These are phyloP conservation scores for Xestoiulus laeticollis DNA, from an alignment of 2,888 invertebrate species.

Conservation along the genomic window DNA sequence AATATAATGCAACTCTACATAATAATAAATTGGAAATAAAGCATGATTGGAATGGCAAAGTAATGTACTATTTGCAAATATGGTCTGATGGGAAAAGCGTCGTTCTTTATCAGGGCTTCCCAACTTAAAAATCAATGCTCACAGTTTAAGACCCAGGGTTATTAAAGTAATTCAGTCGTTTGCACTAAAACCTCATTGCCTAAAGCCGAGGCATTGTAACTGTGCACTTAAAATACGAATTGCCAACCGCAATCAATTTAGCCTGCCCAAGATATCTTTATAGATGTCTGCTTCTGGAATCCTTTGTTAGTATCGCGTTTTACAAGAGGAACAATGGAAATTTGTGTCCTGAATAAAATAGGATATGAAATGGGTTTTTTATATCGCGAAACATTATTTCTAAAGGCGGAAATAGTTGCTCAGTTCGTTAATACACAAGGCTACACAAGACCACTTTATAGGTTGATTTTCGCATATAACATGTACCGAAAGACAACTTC, in stretches of 20 bases:
- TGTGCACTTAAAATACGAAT: background rate
- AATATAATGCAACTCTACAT: too few relatives aligned
- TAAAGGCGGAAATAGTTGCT: background rate
- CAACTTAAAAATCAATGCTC: conserved; percentile 1
- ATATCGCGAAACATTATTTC: too few relatives aligned
- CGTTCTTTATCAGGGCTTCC: background rate
- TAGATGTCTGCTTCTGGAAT: background rate
- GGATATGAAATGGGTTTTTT: background rate
- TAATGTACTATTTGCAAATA: too few relatives aligned
- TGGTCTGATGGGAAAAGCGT: background rate
- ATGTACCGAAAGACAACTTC: background rate
- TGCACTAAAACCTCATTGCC: background rate
- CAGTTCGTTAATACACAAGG: background rate
- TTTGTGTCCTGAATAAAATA: background rate
- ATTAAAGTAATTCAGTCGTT: background rate
- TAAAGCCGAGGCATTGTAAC: background rate
- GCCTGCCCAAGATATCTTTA: background rate
- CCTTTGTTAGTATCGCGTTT: background rate
- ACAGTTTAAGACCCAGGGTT: background rate
- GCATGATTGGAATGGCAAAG: too few relatives aligned
- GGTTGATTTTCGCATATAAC: background rate
- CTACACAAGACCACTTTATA: background rate
- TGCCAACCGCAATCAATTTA: background rate
- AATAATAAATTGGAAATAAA: background rate
- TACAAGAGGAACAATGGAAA: background rate